Percentiles rank a stretch among this genome's conserved stretches.
Conservation (phyloP, 2,113 vertebrate genomes). For the Piprites chloris region DNA sequence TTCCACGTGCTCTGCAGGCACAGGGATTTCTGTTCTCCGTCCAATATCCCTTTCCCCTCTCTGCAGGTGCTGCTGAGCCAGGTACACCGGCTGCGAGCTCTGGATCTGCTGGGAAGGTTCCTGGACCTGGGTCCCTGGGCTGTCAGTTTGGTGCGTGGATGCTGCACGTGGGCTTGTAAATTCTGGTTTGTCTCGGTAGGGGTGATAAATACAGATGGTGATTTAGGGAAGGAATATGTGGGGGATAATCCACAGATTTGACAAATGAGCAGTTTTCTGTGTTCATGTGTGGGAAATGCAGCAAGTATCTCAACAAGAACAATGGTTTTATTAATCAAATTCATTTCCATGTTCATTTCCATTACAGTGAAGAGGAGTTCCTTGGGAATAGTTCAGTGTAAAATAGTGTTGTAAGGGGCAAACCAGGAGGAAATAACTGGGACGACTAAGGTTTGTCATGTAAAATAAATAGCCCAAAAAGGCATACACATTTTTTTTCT, state of each 20-base stretch:
- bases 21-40: background rate
- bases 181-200: background rate
- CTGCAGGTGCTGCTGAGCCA: conserved; percentile 96
- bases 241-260: background rate
- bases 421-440: background rate
- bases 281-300: background rate
- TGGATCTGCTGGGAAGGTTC: conserved; percentile 92
- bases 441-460: background rate
- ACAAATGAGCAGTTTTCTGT: background rate
- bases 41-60: background rate
- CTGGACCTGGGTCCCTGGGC: conserved; percentile 98
- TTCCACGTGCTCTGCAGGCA: background rate
- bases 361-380: background rate
- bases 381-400: background rate
- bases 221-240: background rate
- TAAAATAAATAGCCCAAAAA: background rate
- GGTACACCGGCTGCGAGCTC: conserved; percentile 91
- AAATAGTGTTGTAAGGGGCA: background rate
- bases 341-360: background rate
- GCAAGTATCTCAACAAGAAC: background rate
- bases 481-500: background rate
- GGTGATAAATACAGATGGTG: background rate
- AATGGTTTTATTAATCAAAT: background rate
- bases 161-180: fast-evolving
- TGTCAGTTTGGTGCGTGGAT: conserved; percentile 87